Evolutionary conservation across 92 coral and sea anemone genomes (phyloP), one percentile per base, ranked within the genome.

Genomic region (Bergia puertoricense): DNA sequence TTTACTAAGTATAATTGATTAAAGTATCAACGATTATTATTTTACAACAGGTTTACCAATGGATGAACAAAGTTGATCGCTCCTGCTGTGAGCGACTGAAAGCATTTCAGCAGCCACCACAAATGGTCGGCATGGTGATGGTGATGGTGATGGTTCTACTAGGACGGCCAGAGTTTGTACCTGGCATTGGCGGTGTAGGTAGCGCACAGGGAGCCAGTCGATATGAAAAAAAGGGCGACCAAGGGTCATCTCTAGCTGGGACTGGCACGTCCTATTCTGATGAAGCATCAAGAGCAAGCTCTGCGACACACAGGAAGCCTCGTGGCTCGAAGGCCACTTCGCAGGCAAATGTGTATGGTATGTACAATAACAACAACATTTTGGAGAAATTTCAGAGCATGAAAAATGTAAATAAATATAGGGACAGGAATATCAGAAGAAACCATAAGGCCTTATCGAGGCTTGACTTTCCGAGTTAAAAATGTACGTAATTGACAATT

Each of bases 111-210:
- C 96, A 94, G 50, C 99, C 99, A 11, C 99, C 99, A 1, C 96
- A 94, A 15, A 97, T 97, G 99, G 92, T 97, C 4, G 97, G 97
- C 46, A 92, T 97, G 98, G 98, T 95, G n/a, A 97, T 97, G 99
- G 96, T 97, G 2, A 97, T 97, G 99, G 95, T 95, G 0, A 97
- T 97, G 99, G 96, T 94, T 22, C 85, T 97, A 16, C 92, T 97
- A 2, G 99, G 99, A 14, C 86, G 95, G 88, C 98, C 91, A 8
- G 99, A 97, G 94, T 97, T 97, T 91, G 98, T 96, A 51, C 74
- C 97, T 8, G 96, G 95, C 65, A 95, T 91, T 62, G 95, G 96
- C 46, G 97, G 98, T 15, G 91, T 92, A 16, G 98, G 98, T 37
- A 86, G 92, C 18, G 73, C 85, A 42, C 90, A 89, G 37, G 84